phyloP scores from a whole-genome alignment of 30 jellyfish, hydroid and myxozoan species.

The Aurelia aurita region DNA sequence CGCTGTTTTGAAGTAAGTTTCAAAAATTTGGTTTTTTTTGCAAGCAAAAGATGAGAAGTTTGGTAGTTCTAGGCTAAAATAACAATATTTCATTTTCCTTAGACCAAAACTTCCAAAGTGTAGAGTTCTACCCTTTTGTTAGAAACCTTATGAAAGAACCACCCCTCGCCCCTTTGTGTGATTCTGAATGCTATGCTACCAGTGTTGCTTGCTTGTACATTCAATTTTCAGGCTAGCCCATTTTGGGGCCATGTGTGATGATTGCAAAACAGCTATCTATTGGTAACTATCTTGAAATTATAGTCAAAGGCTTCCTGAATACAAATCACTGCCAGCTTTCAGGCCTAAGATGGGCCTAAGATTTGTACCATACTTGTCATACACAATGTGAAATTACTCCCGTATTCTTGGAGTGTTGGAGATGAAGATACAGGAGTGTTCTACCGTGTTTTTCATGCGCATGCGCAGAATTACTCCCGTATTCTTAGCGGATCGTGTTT shows the following conservation, averaged over 20 bases:
- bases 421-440: neutral
- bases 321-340: neutral
- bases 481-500: neutral
- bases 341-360: neutral
- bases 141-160: too few species aligned
- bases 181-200: too few species aligned
- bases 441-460: neutral
- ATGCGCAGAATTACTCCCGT: neutral
- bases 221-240: too few species aligned
- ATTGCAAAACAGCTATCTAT: neutral
- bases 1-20: neutral
- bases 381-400: neutral
- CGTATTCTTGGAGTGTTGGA: neutral
- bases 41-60: too few species aligned
- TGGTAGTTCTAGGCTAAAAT: too few species aligned
- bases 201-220: too few species aligned
- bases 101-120: too few species aligned
- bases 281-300: neutral
- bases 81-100: too few species aligned
- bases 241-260: too few species aligned
- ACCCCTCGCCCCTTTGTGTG: too few species aligned
- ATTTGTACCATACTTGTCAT: conserved; percentile 4
- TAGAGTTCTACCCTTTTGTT: too few species aligned
- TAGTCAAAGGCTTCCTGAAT: too few species aligned
- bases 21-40: neutral